Evolutionary conservation across 2,888 invertebrate species (phyloP).

Genomic region (Drosophila lacicola): DNA sequence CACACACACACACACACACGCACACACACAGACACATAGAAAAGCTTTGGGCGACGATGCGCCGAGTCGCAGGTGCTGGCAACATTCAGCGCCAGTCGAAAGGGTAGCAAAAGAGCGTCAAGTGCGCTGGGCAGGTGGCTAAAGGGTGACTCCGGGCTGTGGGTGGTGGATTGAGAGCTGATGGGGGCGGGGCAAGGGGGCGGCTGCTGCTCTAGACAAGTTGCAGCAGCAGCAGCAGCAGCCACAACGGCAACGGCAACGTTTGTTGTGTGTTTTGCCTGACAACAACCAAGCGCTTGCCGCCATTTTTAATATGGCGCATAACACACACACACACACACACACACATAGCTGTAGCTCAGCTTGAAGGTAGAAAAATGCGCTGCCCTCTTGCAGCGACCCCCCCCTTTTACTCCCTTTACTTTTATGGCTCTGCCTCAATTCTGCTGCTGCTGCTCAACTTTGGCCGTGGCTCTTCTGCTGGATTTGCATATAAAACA

Average conservation of each 20-base stretch:
- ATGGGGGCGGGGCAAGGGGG: slow-evolving; percentile 5
- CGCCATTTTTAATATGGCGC: slow-evolving; percentile 83
- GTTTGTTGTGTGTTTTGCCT: slow-evolving; percentile 59
- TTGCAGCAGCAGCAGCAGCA: slow-evolving; percentile 48
- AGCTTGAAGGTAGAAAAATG: slow-evolving; percentile 58
- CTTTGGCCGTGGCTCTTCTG: slow-evolving; percentile 43
- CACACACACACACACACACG: slow-evolving; percentile 13
- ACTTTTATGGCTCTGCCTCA: slow-evolving; percentile 48
- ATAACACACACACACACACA: slow-evolving; percentile 41
- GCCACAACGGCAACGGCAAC: slow-evolving; percentile 22
- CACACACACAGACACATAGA: slow-evolving; percentile 18
- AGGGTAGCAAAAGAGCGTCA: slow-evolving; percentile 38
- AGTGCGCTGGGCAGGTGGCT: slow-evolving; percentile 36
- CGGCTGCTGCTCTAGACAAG: slow-evolving; percentile 44
- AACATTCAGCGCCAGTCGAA: slow-evolving; percentile 27
- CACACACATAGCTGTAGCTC: slow-evolving; percentile 33
- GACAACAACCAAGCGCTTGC: slow-evolving; percentile 60
- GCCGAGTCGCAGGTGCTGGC: slow-evolving; percentile 65
- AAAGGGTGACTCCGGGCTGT: slow-evolving; percentile 29
- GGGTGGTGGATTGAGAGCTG: slow-evolving; percentile 1
- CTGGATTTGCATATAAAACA: slow-evolving; percentile 77
- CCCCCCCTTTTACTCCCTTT: slow-evolving; percentile 18
- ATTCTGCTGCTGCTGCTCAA: slow-evolving; percentile 31
- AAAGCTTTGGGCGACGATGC: slow-evolving; percentile 47
- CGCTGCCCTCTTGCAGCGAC: slow-evolving; percentile 16